Base-by-base conservation (phyloP, 2,113 vertebrate genomes). In the Caranx melampygus region DNA sequence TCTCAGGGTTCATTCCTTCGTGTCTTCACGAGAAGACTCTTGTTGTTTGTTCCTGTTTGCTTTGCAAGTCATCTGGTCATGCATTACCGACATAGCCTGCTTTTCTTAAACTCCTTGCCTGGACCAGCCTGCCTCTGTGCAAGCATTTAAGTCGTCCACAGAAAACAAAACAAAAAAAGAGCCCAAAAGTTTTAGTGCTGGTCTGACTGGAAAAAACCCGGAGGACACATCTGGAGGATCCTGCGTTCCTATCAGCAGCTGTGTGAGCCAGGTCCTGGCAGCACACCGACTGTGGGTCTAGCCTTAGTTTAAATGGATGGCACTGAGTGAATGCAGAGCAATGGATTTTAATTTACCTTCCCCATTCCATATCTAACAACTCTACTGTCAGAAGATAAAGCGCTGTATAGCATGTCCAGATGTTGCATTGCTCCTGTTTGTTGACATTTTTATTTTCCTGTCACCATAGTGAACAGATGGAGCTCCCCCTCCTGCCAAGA, bases 391-490 rank as follows among this genome's bases (percentile, higher is more conserved):
- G 31, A 31, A 67, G 60, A 68, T 59, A 6, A 54, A 63, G 6
- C n/a, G 12, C 20, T 34, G 21, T 3, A 16, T 34, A 6, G 34
- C 4, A 1, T 12, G 7, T 54, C 45, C 45, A 62, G 83, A 82
- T 75, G 81, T 47, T 60, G 40, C n/a, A 49, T 70, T 67, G 62
- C 40, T 73, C 60, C 75, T 72, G 51, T 75, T 73, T 86, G 75
- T 71, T 87, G 86, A 71, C 78, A 75, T 71, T 83, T 82, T 74
- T 60, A 79, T 83, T 49, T 60, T 59, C 44, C 60, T 79, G 72
- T 85, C 78, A 62, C 83, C 72, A 82, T 78, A 44, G 74, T 35
- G 52, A 81, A 26, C 84, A 87, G 76, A 82, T 86, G 66, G 45
- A 4, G 5, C 55, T 72, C 21, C 8, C 14, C 33, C 64, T 64